Evolutionary conservation across 2,888 invertebrate genomes (phyloP), one percentile per base, ranked within the genome.

Genomic region (Macroteleia sp.): DNA sequence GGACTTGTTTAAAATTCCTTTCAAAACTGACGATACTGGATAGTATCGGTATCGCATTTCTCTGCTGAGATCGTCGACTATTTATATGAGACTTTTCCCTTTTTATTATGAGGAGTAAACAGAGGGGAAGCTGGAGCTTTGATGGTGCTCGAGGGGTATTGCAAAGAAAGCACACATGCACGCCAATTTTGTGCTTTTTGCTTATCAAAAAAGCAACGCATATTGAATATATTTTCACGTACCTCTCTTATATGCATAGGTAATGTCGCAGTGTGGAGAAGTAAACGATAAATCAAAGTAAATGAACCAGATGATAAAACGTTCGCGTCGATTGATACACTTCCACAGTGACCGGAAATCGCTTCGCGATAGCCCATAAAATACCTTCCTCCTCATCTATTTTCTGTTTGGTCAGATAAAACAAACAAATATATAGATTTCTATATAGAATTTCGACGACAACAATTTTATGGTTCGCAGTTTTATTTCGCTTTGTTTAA

Each of bases 201-300:
- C 57, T 69, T 69, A 70, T 57, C 62, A 48, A 59, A 66, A 62
- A 70, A 66, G 9, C 61, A 52, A 34, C 57, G 57, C 46, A 32
- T 62, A 70, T 69, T 56, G 56, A 56, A 57, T 50, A 34, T 64
- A n/a, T n/a, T 67, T 52, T 42, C 39, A 28, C 42, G 69, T 25
- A 28, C 32, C 28, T 28, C 42, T 12, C 56, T 10, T 17, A 52
- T 44, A 22, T 44, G 44, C 36, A 28, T 25, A 54, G 46, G 54
- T 50, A 39, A 28, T 9, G 30, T 10, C 20, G 46, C 19, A 25
- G 48, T 44, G 66, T 42, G 52, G 39, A 59, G 67, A 71, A 73
- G 77, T 57, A 69, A 77, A 77, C 67, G 61, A 73, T 62, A 73
- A 77, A 77, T 73, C 62, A 69, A 57, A 67, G 44, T 67, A 71